Conservation (phyloP, 1,140 invertebrate genomes). For the Oncopodura yosiiana region DNA sequence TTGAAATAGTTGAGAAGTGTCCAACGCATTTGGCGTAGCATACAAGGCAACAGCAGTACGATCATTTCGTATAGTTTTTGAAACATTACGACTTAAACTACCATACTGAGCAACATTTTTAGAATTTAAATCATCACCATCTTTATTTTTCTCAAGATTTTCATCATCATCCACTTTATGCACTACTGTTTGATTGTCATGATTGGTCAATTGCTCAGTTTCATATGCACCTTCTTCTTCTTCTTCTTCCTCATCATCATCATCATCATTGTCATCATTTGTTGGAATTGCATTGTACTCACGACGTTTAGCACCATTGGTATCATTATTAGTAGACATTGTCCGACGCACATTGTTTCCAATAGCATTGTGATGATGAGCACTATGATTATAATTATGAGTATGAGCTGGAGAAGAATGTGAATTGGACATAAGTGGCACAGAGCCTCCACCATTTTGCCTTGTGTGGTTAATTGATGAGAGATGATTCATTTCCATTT, state of each 20-base stretch:
- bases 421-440: conserved; percentile 11
- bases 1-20: background rate
- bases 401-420: conserved; percentile 4
- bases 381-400: conserved; percentile 6
- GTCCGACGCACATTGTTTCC: background rate
- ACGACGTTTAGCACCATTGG: background rate
- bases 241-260: conserved; percentile 20
- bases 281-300: conserved; percentile 31
- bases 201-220: too few species aligned
- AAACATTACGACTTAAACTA: too few species aligned
- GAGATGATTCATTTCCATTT: conserved; percentile 57
- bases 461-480: conserved; percentile 37
- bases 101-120: too few species aligned
- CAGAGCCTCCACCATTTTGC: conserved; percentile 17
- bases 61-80: too few species aligned
- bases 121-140: too few species aligned
- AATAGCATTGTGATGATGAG: background rate
- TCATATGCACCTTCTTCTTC: too few species aligned
- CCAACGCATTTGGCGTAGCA: background rate
- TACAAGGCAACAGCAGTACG: too few species aligned
- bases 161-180: background rate
- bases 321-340: background rate
- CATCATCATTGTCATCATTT: conserved; percentile 20
- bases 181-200: conserved; percentile 10
- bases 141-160: background rate